Evolutionary conservation across 1,140 invertebrate species (phyloP).

Genomic region (Drosophila repletoides): DNA sequence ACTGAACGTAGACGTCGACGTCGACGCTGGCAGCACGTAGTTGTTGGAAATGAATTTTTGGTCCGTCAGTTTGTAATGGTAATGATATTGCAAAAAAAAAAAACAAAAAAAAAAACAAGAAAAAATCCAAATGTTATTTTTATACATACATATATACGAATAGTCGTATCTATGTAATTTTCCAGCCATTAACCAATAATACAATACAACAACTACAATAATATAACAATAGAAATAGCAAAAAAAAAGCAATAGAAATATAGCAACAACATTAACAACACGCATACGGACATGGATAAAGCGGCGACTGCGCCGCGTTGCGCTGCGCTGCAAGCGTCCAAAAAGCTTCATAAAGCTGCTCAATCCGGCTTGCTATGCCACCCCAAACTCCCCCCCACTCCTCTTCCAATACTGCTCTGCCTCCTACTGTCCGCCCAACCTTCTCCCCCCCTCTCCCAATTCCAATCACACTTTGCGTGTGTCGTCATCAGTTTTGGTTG

Average conservation of each 20-base stretch:
- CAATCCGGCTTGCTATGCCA: conserved; percentile 1
- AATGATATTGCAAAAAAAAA: conserved; percentile 61
- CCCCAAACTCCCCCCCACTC: not conserved
- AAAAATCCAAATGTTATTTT: conserved; percentile 47
- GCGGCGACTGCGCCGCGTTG: not conserved
- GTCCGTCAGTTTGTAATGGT: conserved; percentile 36
- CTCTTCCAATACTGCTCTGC: no score
- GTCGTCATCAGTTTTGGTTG: conserved; percentile 71
- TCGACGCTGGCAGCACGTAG: conserved; percentile 5
- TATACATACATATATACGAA: conserved; percentile 10
- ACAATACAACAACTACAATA: conserved; percentile 33
- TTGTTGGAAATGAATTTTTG: conserved; percentile 28
- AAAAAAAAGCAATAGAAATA: conserved; percentile 26
- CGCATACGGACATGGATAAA: conserved; percentile 38
- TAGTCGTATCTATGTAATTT: conserved; percentile 62
- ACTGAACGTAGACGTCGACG: not conserved
- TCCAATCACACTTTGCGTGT: conserved; percentile 44
- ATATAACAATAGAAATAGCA: conserved; percentile 14
- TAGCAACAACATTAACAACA: conserved; percentile 39
- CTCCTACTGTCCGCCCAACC: no score
- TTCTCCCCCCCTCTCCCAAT: not conserved
- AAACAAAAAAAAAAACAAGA: not conserved
- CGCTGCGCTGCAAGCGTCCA: conserved; percentile 5
- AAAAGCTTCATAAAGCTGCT: conserved; percentile 39
- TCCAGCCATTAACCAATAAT: conserved; percentile 61